Evolutionary conservation across 2,797 vertebrate genomes (phyloP), one percentile per base, ranked within the genome.

Genomic region (Sternotherus odoratus): DNA sequence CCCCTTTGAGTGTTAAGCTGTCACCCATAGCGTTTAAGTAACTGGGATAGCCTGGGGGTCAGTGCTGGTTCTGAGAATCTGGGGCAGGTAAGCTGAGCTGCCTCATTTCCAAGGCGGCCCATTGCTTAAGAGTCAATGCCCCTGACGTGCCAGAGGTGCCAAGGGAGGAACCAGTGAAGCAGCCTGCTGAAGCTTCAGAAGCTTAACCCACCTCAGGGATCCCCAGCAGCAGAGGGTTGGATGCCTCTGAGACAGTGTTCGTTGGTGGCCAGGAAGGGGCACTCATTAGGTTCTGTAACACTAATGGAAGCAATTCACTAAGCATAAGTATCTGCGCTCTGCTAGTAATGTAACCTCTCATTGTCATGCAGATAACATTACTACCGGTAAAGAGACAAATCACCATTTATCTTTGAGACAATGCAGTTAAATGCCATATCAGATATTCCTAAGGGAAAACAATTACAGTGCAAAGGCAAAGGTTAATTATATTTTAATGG

Each of bases 401-500:
- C 7, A 77, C 5, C 12, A 79, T 53, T 48, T 86, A 56, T 57
- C 23, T 92, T 92, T 60, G 53, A 89, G 56, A 77, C n/a, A 74
- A 12, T 15, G 12, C 63, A 89, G 50, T 94, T 0, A 95, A 91
- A 83, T 77, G 33, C 5, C 13, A 21, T 36, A 77, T 79, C 60
- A 91, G 63, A 69, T 89, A 72, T 43, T 91, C 77, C 66, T 21
- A 88, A 86, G 39, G 56, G 90, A 89, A 91, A 66, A 24, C 15
- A 33, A 88, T 91, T 81, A 77, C 24, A 92, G 82, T 46, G 81
- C 36, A 74, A 92, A 90, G 28, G 39, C 28, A 48, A 60, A 26
- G 51, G 24, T 63, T 50, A 82, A 54, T 43, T 43, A 43, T 43
- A 43, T 43, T 43, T 43, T 43, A 43, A 43, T 43, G 43, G 43